phyloP scores from a whole-genome alignment of 1,140 invertebrate species.

The Drosophila neocordata region DNA sequence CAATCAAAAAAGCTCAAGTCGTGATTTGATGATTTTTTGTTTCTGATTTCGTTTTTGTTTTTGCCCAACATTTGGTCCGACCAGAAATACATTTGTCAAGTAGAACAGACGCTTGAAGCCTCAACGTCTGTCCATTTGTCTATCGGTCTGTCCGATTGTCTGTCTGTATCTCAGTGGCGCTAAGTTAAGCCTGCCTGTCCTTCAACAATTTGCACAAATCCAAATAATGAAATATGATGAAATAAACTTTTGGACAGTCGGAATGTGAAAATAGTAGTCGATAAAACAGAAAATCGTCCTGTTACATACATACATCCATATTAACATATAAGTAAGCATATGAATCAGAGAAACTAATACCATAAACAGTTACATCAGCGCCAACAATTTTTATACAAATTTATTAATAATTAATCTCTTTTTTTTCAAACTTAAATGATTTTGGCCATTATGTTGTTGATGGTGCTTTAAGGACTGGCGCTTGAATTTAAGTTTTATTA shows the following conservation, averaged over 20 bases:
- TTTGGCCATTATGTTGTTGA: constrained; percentile 44
- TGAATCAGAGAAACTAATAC: too few relatives aligned
- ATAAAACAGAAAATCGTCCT: not conserved
- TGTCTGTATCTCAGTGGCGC: constrained; percentile 24
- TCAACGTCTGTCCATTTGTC: constrained; percentile 39
- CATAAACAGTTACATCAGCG: too few relatives aligned
- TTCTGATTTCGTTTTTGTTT: constrained; percentile 28
- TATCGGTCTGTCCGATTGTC: constrained; percentile 32
- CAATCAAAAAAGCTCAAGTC: constrained; percentile 76
- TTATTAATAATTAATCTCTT: not conserved
- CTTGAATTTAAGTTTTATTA: constrained; percentile 66
- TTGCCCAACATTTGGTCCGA: constrained; percentile 25
- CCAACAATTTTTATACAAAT: too few relatives aligned
- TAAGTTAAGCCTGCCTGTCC: constrained; percentile 52
- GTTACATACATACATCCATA: too few relatives aligned
- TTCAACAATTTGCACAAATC: constrained; percentile 37
- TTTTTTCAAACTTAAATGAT: constrained; percentile 21
- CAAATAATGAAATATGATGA: not conserved
- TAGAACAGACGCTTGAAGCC: constrained; percentile 52
- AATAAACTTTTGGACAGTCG: not conserved
- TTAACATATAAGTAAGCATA: too few relatives aligned
- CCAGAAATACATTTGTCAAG: constrained; percentile 73
- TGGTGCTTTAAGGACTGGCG: constrained; percentile 52
- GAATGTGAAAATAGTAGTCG: not conserved
- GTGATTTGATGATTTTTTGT: constrained; percentile 76